These are phyloP conservation scores for Burhinus oedicnemus DNA, from an alignment of 2,113 vertebrate species.

Conservation along the genomic window DNA sequence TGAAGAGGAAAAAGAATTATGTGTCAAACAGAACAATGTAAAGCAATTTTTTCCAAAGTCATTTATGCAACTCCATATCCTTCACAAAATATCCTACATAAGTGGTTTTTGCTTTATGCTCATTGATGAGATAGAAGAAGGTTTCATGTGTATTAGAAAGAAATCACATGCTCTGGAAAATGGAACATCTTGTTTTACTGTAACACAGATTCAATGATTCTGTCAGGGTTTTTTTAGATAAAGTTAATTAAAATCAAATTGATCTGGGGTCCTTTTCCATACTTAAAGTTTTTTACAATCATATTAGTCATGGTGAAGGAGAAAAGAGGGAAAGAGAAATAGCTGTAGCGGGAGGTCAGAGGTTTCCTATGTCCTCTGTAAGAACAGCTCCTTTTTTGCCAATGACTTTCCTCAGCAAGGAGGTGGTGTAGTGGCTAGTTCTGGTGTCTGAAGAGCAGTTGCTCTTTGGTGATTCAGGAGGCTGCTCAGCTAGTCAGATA, in stretches of 20 bases:
- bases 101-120: constrained; percentile 24
- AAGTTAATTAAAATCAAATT: constrained; percentile 47
- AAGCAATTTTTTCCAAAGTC: constrained; percentile 60
- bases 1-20: constrained; percentile 62
- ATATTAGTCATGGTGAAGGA: not conserved
- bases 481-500: not conserved
- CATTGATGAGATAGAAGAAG: constrained; percentile 12
- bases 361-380: not conserved
- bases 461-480: fast-evolving
- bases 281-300: not conserved
- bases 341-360: not conserved
- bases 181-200: not conserved
- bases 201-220: not conserved
- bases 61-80: constrained; percentile 55
- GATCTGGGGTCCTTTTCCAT: not conserved
- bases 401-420: not conserved
- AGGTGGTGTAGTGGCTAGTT: not conserved
- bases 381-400: not conserved
- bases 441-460: not conserved
- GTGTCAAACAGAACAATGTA: constrained; percentile 62
- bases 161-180: not conserved
- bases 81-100: not conserved
- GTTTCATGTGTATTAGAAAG: not conserved
- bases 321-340: not conserved
- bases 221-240: not conserved